phyloP scores from a whole-genome alignment of 2,888 invertebrate species.

The Oligia fasciuncula region DNA sequence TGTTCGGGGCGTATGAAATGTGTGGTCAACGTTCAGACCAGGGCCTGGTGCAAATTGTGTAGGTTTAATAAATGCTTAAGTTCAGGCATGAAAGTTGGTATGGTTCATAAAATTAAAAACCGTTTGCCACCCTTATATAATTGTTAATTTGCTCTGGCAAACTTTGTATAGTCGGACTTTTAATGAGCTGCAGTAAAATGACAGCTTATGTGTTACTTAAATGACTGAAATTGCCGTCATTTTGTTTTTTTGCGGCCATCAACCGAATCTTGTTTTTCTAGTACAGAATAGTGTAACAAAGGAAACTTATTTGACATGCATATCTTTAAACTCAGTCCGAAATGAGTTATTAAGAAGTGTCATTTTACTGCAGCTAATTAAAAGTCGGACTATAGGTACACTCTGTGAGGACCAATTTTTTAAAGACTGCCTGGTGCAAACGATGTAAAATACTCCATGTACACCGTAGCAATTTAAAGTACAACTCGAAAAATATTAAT shows the following conservation, averaged over 20 bases:
- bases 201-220: too few relatives aligned
- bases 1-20: slow-evolving; percentile 68
- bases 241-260: too few relatives aligned
- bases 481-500: not conserved
- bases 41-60: slow-evolving; percentile 74
- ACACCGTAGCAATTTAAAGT: not conserved
- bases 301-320: too few relatives aligned
- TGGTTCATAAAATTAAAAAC: slow-evolving; percentile 61
- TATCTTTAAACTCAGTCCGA: too few relatives aligned
- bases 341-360: too few relatives aligned
- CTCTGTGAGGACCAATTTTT: not conserved
- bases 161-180: not conserved
- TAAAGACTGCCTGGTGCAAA: not conserved
- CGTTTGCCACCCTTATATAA: slow-evolving; percentile 26
- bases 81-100: slow-evolving; percentile 71
- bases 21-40: slow-evolving; percentile 65
- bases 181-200: too few relatives aligned
- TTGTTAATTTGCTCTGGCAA: not conserved
- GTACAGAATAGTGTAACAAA: too few relatives aligned
- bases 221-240: too few relatives aligned
- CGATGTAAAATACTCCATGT: not conserved
- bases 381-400: too few relatives aligned
- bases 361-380: too few relatives aligned
- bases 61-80: slow-evolving; percentile 70
- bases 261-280: too few relatives aligned